Percentiles rank a stretch among this genome's conserved stretches.
Conservation (phyloP, 2,888 invertebrate species). For the Sacculina carcini region DNA sequence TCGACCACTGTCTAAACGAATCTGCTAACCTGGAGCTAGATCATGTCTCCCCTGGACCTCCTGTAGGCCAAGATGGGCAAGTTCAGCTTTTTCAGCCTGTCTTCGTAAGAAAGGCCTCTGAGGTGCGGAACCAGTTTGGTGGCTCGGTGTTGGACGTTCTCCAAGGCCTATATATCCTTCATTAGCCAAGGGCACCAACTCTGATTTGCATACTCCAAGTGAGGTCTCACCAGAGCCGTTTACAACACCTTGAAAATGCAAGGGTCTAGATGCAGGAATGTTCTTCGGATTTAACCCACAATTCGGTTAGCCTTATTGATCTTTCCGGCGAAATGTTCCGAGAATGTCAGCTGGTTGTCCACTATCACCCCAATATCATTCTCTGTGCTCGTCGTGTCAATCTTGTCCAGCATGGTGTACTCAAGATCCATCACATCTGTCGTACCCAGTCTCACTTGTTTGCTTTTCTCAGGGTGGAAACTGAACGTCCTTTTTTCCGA, state of each 20-base stretch:
- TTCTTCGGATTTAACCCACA: constrained; percentile 6
- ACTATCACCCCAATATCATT: constrained; percentile 4
- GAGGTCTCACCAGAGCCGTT: no score
- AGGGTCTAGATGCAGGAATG: not conserved
- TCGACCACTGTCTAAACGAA: no score
- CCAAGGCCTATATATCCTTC: no score
- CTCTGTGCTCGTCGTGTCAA: not conserved
- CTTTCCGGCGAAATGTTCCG: constrained; percentile 3
- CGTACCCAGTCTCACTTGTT: not conserved
- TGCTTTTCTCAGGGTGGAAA: not conserved
- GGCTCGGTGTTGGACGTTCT: not conserved
- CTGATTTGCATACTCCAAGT: no score
- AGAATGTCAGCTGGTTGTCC: constrained; percentile 4
- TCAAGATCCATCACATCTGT: not conserved
- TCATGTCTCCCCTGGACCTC: not conserved
- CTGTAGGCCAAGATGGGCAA: constrained; percentile 2
- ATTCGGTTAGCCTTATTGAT: constrained; percentile 4
- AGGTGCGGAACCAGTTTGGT: not conserved
- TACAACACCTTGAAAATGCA: not conserved
- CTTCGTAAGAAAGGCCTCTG: not conserved
- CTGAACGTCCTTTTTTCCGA: not conserved
- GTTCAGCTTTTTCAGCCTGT: constrained; percentile 3
- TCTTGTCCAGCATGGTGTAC: no score
- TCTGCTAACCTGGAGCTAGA: no score
- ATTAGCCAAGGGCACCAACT: no score